phyloP scores from a whole-genome alignment of 2,888 invertebrate genomes.

The Norana najaformis region DNA sequence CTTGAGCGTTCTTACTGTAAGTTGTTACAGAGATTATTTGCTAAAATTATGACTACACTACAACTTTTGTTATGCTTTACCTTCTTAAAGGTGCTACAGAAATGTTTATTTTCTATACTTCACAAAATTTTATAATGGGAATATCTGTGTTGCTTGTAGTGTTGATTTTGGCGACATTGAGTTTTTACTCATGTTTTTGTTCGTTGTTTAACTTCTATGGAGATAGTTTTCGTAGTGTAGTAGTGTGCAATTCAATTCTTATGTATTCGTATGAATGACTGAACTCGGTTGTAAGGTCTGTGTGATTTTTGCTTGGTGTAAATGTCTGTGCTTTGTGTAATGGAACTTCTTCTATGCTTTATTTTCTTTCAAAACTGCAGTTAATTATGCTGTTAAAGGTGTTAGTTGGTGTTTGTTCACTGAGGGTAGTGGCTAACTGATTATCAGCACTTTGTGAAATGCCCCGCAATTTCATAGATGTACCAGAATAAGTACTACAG shows the following conservation, averaged over 20 bases:
- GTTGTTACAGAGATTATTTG: not conserved
- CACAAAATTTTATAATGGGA: not conserved
- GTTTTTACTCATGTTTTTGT: not conserved
- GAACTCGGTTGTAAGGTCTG: not conserved
- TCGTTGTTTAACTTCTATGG: not conserved
- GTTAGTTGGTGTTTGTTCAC: no score
- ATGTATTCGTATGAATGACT: not conserved
- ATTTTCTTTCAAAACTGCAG: not conserved
- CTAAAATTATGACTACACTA: not conserved
- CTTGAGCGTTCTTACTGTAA: not conserved
- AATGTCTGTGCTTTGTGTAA: not conserved
- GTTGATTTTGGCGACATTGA: conserved; percentile 3
- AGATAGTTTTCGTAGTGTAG: not conserved
- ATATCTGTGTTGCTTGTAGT: not conserved
- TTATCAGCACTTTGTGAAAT: no score
- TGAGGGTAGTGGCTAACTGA: no score
- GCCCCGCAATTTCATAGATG: no score
- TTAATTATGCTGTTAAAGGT: not conserved
- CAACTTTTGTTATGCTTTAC: not conserved
- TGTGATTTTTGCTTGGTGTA: not conserved
- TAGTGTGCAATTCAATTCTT: not conserved
- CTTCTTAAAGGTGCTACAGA: not conserved
- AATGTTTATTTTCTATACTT: not conserved
- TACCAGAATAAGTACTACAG: no score
- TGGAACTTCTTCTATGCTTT: not conserved